Evolutionary conservation across 1,140 invertebrate genomes (phyloP), one percentile per base, ranked within the genome.

Genomic region (Radopholus similis): DNA sequence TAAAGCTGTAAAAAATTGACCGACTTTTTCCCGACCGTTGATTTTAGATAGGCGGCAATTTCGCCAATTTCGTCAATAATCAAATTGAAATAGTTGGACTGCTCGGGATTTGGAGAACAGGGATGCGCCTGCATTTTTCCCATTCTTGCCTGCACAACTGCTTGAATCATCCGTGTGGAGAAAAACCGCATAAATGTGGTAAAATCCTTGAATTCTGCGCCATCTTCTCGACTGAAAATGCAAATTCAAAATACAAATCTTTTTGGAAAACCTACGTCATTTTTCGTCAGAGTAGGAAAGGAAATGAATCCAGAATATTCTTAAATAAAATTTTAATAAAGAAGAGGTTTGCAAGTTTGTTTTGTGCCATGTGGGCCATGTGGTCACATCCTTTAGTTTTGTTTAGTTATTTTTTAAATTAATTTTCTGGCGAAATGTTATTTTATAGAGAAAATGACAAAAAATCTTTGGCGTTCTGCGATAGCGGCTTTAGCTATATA

Each of bases 21-120:
- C 30, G 63, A 53, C 55, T 60, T 77, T 75, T 58, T 57, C 26
- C 74, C 47, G 15, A 76, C 34, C 4, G 55, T 63, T 0, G 64
- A 40, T 32, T 68, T 75, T 21, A 76, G 44, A 57, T 76, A 78
- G 18, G 74, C 76, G 38, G 74, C 68, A 65, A 78, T 69, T 64
- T 76, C 74, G 2, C 74, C 74, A 44, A 76, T 63, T 42, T 76
- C 74, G 35, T 76, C 74, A 8, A 76, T 59, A 32, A 64, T 64
- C 13, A 75, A 35, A 47, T 78, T 76, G 47, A 76, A 76, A 70
- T 76, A 76, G 26, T 76, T 66, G 23, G 57, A 38, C 13, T 37
- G 40, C 18, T 77, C 76, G 2, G 76, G 59, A 28, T 28, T 26
- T 42, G 40, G 47, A 4, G 30, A 30, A 44, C 74, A 76, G 11